Conservation (phyloP, 2,888 invertebrate genomes). For the Proisotoma minuta region DNA sequence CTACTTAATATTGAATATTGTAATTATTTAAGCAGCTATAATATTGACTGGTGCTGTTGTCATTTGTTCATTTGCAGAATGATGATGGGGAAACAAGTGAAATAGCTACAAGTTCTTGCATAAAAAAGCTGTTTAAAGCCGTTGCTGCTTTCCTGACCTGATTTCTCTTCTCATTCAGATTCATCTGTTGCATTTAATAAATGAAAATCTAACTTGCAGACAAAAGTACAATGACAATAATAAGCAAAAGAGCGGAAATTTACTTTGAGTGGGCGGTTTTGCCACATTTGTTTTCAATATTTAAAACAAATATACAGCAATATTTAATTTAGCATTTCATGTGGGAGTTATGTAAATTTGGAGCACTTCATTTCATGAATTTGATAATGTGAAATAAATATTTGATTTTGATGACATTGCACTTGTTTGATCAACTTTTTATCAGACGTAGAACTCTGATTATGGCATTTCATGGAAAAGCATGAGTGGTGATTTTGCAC, state of each 20-base stretch:
- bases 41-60: conserved; percentile 3
- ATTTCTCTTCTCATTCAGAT: conserved; percentile 31
- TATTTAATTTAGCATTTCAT: too few species aligned
- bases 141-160: conserved; percentile 34
- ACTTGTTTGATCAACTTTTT: too few species aligned
- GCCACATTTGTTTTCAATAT: background rate
- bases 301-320: background rate
- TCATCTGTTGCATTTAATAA: background rate
- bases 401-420: too few species aligned
- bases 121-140: background rate
- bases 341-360: too few species aligned
- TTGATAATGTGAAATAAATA: too few species aligned
- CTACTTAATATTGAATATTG: background rate
- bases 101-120: background rate
- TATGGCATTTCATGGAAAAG: too few species aligned
- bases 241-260: too few species aligned
- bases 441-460: too few species aligned
- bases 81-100: background rate
- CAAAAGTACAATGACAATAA: too few species aligned
- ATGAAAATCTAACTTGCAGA: too few species aligned
- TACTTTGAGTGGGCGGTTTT: background rate
- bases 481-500: too few species aligned
- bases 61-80: background rate
- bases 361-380: too few species aligned
- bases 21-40: background rate